These are phyloP conservation scores for Caradrina kadenii DNA, from an alignment of 2,888 invertebrate genomes.

Conservation along the genomic window DNA sequence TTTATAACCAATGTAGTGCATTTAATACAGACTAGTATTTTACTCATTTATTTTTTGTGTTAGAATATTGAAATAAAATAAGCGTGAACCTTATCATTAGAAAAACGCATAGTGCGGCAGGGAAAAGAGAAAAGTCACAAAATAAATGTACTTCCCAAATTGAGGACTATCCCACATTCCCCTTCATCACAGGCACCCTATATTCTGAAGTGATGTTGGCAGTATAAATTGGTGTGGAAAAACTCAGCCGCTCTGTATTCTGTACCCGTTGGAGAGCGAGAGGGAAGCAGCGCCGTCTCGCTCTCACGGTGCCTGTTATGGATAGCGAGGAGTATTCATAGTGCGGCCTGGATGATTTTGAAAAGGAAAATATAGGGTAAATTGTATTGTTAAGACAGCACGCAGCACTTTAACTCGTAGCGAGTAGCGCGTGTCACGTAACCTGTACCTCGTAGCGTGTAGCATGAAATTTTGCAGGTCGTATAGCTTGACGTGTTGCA, in stretches of 20 bases:
- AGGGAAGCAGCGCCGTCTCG: slow-evolving; percentile 64
- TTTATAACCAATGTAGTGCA: too few species aligned
- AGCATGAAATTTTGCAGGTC: not conserved
- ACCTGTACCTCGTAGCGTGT: not conserved
- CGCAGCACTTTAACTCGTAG: too few species aligned
- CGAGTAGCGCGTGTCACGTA: too few species aligned
- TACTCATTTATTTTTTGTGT: too few species aligned
- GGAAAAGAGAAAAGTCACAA: not conserved
- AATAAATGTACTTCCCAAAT: not conserved
- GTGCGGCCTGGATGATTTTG: slow-evolving; percentile 33
- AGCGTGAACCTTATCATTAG: too few species aligned
- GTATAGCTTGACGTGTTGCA: too few species aligned
- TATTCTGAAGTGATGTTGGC: slow-evolving; percentile 67
- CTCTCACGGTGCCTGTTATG: slow-evolving; percentile 74
- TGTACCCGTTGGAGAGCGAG: slow-evolving; percentile 76
- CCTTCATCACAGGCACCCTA: slow-evolving; percentile 59
- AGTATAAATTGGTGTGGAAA: slow-evolving; percentile 84
- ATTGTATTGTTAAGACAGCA: not conserved
- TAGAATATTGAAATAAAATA: too few species aligned
- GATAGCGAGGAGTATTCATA: slow-evolving; percentile 70
- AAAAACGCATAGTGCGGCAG: too few species aligned
- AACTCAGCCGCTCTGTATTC: slow-evolving; percentile 83
- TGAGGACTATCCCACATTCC: slow-evolving; percentile 38
- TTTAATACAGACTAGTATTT: too few species aligned
- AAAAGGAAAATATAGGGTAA: too few species aligned